Evolutionary conservation across 2,888 invertebrate species (phyloP), one percentile per base, ranked within the genome.

Genomic region (Calameuta idolon): DNA sequence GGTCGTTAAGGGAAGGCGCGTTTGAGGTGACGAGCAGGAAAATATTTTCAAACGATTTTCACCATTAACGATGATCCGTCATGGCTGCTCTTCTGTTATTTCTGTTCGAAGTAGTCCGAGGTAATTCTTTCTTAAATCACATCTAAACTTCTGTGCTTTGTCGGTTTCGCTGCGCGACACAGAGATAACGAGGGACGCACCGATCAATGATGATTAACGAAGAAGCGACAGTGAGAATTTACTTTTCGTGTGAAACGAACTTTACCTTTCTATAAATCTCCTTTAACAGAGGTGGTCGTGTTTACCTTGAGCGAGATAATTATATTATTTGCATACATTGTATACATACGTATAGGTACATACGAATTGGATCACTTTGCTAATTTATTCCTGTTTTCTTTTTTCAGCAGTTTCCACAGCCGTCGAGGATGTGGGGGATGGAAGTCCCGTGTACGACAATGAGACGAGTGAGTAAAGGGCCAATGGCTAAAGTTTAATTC

Each of bases 351-450:
- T 40, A 40, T 40, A 23, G 69, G 31, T 69, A 15, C 23, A 9
- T 0, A 23, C 0, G 55, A 55, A 55, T 55, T 23, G 9, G 55
- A 55, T 55, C 23, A 55, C 2, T 55, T 55, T 55, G 23, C 23
- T 55, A 23, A 55, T 55, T 9, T 9, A 55, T 55, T 55, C 9
- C 23, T 9, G 9, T 55, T 55, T 23, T 23, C 23, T 55, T 84
- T 76, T 90, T 88, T 74, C 85, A 90, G 90, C 87, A 78, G 84
- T 89, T 82, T 89, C 90, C 81, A 89, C 90, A 81, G 87, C 89
- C 78, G 78, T 89, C 40, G 89, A 90, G 80, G 88, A 89, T 83
- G 88, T 88, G 81, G 86, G 84, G 73, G 88, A 88, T 81, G 89
- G 85, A 69, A 84, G 86, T 76, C 87, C 85, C 78, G 82, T 84